These are phyloP conservation scores for Sebastiscus albofasciatus DNA, from an alignment of 2,797 vertebrate species.

Conservation along the genomic window DNA sequence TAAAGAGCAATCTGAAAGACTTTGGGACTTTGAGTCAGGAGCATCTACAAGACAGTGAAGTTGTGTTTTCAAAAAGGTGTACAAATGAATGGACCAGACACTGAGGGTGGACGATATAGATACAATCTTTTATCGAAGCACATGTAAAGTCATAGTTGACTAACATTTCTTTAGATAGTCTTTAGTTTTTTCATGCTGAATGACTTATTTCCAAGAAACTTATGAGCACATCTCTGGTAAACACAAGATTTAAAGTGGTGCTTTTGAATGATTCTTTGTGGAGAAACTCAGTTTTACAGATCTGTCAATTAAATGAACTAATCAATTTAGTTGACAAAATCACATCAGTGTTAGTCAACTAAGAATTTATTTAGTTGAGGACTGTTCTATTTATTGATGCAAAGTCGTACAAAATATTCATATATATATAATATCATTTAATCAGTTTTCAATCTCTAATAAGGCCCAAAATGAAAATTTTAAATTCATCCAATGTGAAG, in stretches of 20 bases:
- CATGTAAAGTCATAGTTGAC: too few species aligned
- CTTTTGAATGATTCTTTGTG: too few species aligned
- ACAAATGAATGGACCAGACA: background rate
- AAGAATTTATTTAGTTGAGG: too few species aligned
- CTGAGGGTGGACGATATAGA: background rate
- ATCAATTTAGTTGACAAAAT: too few species aligned
- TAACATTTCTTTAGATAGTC: too few species aligned
- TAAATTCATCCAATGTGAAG: background rate
- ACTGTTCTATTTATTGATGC: background rate
- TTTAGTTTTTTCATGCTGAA: too few species aligned
- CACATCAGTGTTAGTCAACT: too few species aligned
- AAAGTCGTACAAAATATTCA: background rate
- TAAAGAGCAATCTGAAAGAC: background rate
- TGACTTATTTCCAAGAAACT: fast-evolving
- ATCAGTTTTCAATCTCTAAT: background rate
- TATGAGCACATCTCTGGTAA: too few species aligned
- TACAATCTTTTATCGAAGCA: background rate
- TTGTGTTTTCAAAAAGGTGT: background rate
- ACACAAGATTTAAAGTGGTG: too few species aligned
- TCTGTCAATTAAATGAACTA: too few species aligned
- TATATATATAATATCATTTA: background rate
- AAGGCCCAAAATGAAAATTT: background rate
- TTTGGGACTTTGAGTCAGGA: background rate
- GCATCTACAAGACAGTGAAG: background rate
- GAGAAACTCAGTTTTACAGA: too few species aligned